Evolutionary conservation across 2,797 vertebrate genomes (phyloP), one percentile per base, ranked within the genome.

Genomic region (Choloepus didactylus): DNA sequence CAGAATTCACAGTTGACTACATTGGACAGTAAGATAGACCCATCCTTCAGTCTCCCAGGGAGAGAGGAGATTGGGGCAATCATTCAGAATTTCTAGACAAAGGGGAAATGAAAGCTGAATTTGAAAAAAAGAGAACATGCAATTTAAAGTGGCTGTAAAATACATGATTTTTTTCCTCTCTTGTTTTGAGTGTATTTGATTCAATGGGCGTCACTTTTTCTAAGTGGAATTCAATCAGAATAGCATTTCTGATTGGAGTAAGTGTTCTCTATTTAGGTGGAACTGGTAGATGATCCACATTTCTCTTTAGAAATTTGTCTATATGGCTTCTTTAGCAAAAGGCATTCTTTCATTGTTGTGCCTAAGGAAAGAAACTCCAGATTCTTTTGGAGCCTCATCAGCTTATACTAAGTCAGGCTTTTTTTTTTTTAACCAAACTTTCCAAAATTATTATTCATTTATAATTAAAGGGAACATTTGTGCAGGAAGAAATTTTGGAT

Each of bases 291-390:
- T n/a, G 35, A 51, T 62, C 56, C 54, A 56, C 12, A 4, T 46
- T 80, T 51, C 56, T 91, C 31, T 89, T 19, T 56, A 79, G 9
- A 62, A 25, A 35, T 67, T 54, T 66, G 35, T 54, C 35, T 59
- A 12, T 18, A 1, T 83, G 35, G 14, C 51, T 1, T 89, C 29
- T 79, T 80, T 10, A 79, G 66, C 31, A 19, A 38, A 75, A 87
- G 44, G 2, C 19, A 6, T 92, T 66, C 66, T 93, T 81, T 89
- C 46, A 31, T 49, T 54, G 54, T 62, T 94, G 35, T 91, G 56
- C 87, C 91, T 95, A 27, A 21, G 67, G 25, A 73, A 93, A 70
- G 27, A 86, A 60, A 81, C 91, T 72, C 46, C 64, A 72, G 73
- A 62, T 41, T 56, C 7, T 93, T 79, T 80, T 51, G 35, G 35